Evolutionary conservation across 2,888 invertebrate genomes (phyloP), one percentile per base, ranked within the genome.

Genomic region (Himalopsyche japonica): DNA sequence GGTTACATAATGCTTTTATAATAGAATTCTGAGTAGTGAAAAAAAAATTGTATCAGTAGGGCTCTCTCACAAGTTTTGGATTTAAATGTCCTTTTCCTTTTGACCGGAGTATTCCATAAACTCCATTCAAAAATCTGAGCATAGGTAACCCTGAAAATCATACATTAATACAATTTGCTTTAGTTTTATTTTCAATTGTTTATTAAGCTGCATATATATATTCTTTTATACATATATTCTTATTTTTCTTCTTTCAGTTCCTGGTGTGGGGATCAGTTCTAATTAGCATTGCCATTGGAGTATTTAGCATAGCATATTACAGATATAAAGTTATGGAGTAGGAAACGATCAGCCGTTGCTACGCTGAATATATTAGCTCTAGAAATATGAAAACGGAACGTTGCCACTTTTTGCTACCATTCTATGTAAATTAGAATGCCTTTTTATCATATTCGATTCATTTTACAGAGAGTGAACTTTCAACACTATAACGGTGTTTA

Each of bases 291-390:
- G 92, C 94, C 81, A 94, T 96, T 87, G 94, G 95, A 81, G 93
- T 95, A 84, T 94, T 94, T 83, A 96, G 96, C 87, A 93, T 95
- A 82, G 93, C 96, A 80, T 94, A 95, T 83, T 96, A 96, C 90
- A 94, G 95, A 89, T 95, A 96, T 91, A 95, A 95, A 92, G n/a
- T 80, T 2, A 79, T 84, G 79, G 79, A 82, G 78, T 84, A 82
- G 82, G 20, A 27, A 47, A 15, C 57, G 20, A 24, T 24, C 20
- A 2, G 20, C 57, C 20, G 10, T 20, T 20, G 20, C 20, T 20
- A 20, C 57, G 24, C 20, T 57, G 57, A 57, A 57, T 57, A 57
- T 20, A 57, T 57, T 20, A 57, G 12, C 57, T 20, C 20, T 57
- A 57, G 57, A 24, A 15, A 57, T 24, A n/a, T 57, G 4, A 20